These are phyloP conservation scores for Drepanosiphum platanoidis DNA, from an alignment of 2,888 invertebrate genomes.

Conservation along the genomic window DNA sequence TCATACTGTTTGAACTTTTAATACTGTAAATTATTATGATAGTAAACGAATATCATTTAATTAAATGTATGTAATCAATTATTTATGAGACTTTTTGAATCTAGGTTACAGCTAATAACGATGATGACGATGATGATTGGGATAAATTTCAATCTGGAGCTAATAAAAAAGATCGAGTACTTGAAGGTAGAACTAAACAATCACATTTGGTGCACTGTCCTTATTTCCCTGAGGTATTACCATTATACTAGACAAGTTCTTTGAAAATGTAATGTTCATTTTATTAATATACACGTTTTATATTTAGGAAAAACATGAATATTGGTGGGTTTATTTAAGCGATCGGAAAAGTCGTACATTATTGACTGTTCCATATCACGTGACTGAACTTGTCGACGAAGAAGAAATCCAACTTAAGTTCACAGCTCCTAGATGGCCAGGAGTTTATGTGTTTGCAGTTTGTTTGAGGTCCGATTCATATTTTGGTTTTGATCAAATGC, in stretches of 20 bases:
- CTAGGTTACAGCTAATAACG: constrained; percentile 63
- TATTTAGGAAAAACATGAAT: constrained; percentile 94
- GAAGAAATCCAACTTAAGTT: constrained; percentile 96
- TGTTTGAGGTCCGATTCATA: constrained; percentile 97
- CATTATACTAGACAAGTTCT: neutral
- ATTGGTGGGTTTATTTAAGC: constrained; percentile 99
- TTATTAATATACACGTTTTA: constrained; percentile 57
- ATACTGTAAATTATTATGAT: neutral
- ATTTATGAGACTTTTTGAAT: neutral
- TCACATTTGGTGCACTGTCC: constrained; percentile 98
- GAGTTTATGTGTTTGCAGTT: constrained; percentile 91
- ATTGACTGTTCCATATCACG: constrained; percentile 91
- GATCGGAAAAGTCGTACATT: constrained; percentile 92
- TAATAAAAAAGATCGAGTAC: constrained; percentile 83
- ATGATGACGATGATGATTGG: constrained; percentile 89
- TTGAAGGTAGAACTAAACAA: constrained; percentile 92
- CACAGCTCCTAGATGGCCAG: constrained; percentile 94
- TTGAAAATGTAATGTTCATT: neutral
- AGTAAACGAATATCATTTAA: neutral
- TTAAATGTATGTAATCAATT: neutral
- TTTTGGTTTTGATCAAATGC: constrained; percentile 93
- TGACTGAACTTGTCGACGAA: constrained; percentile 88
- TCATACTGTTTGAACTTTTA: too few relatives aligned
- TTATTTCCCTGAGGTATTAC: constrained; percentile 83
- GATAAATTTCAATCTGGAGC: constrained; percentile 90